Percentiles rank a stretch among this genome's conserved stretches.
These are phyloP conservation scores for Catharus ustulatus DNA, from an alignment of 2,797 vertebrate genomes.

Conservation along the genomic window DNA sequence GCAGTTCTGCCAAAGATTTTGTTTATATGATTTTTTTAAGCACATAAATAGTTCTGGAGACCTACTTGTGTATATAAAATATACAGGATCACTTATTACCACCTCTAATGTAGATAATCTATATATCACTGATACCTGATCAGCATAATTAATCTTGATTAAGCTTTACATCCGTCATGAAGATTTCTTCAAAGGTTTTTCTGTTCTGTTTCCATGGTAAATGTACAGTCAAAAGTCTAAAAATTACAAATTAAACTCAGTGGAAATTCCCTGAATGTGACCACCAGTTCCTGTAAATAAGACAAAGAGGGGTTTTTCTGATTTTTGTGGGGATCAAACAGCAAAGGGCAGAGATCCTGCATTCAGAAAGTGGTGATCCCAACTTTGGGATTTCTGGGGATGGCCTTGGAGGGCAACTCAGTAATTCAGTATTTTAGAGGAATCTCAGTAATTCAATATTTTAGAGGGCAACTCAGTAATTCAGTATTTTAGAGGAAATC, in stretches of 20 bases:
- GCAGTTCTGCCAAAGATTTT: not conserved
- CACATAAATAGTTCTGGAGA: not conserved
- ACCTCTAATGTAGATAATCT: too few species aligned
- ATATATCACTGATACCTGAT: not conserved
- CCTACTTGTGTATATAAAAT: not conserved
- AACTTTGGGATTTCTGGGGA: not conserved
- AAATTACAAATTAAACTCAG: not conserved
- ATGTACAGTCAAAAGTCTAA: not conserved
- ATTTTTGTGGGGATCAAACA: not conserved
- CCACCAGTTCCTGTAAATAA: conserved; percentile 57
- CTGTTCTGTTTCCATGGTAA: not conserved
- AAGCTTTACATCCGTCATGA: not conserved
- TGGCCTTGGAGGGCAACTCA: not conserved
- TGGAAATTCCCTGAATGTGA: conserved; percentile 60
- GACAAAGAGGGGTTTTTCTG: not conserved
- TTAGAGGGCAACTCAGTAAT: not conserved
- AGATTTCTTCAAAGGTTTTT: not conserved
- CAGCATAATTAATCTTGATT: not conserved
- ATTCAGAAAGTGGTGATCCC: not conserved
- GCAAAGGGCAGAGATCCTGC: accelerated
- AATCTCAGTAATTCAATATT: not conserved
- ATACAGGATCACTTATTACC: not conserved
- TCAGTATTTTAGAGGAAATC: not conserved
- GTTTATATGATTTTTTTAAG: not conserved
- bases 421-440: not conserved